phyloP scores from a whole-genome alignment of 2,113 vertebrate genomes.

The Silurus glanis region DNA sequence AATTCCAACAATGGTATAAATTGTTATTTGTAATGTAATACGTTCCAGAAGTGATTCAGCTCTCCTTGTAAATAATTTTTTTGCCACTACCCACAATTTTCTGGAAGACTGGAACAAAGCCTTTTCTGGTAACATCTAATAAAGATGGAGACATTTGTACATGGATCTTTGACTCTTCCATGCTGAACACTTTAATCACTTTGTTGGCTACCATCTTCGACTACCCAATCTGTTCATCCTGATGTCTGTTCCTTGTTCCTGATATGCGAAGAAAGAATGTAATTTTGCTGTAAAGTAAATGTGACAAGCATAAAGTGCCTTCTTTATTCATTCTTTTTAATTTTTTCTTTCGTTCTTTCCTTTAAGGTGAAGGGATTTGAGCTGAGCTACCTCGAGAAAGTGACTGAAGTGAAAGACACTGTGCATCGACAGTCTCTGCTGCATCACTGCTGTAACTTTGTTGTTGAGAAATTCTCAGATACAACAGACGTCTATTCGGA shows the following conservation, averaged over 20 bases:
- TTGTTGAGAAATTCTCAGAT: conserved; percentile 85
- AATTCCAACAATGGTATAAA: not conserved
- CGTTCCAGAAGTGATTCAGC: not conserved
- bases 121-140: not conserved
- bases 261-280: no score
- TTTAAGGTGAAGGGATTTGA: conserved; percentile 90
- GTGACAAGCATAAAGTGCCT: no score
- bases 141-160: not conserved
- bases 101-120: not conserved
- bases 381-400: conserved; percentile 93
- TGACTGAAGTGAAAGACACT: conserved; percentile 96
- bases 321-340: no score
- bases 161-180: not conserved
- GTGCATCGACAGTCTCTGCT: conserved; percentile 91
- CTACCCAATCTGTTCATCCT: no score
- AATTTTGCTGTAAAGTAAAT: no score
- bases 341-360: not conserved
- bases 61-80: not conserved
- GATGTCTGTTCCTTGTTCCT: no score
- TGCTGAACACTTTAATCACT: not conserved
- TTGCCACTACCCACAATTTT: not conserved
- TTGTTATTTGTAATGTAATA: not conserved
- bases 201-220: not conserved
- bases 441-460: conserved; percentile 86
- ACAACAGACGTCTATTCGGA: conserved; percentile 92